phyloP scores from a whole-genome alignment of 2,888 invertebrate genomes.

The Anoncus sp. region DNA sequence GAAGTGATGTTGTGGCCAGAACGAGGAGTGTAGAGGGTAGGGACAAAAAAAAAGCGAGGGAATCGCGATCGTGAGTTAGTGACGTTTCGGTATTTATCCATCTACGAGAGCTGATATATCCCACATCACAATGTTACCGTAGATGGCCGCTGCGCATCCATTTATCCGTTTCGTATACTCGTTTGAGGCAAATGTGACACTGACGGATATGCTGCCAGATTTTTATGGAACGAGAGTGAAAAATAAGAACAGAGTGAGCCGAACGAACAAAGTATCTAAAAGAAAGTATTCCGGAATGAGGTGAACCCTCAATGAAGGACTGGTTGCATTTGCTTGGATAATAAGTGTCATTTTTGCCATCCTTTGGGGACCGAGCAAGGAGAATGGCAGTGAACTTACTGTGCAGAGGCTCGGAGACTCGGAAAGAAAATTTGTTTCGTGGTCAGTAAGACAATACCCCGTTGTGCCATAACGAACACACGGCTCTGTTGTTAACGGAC shows the following conservation, averaged over 20 bases:
- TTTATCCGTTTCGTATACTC: constrained; percentile 45
- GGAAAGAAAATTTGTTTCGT: constrained; percentile 60
- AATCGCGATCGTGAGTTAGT: constrained; percentile 80
- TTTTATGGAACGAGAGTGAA: background rate
- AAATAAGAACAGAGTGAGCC: constrained; percentile 8
- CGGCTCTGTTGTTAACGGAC: background rate
- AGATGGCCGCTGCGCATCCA: constrained; percentile 41
- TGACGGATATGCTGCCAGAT: constrained; percentile 17
- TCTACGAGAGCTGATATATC: constrained; percentile 73
- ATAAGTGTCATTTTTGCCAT: constrained; percentile 18
- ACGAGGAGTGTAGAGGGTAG: background rate
- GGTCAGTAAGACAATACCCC: constrained; percentile 68
- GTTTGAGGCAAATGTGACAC: constrained; percentile 54
- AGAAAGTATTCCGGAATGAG: background rate
- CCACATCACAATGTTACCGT: constrained; percentile 53
- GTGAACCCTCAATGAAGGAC: constrained; percentile 20
- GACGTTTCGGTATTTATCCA: constrained; percentile 81
- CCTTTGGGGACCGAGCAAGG: too few species aligned
- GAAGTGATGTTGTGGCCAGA: constrained; percentile 39
- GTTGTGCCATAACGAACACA: background rate
- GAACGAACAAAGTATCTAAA: constrained; percentile 5
- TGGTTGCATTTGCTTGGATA: constrained; percentile 41
- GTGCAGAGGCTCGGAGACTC: constrained; percentile 13
- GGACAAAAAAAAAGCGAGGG: constrained; percentile 43
- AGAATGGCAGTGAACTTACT: background rate